Conservation (phyloP, 2,888 invertebrate species). For the Apodemia hepburni region DNA sequence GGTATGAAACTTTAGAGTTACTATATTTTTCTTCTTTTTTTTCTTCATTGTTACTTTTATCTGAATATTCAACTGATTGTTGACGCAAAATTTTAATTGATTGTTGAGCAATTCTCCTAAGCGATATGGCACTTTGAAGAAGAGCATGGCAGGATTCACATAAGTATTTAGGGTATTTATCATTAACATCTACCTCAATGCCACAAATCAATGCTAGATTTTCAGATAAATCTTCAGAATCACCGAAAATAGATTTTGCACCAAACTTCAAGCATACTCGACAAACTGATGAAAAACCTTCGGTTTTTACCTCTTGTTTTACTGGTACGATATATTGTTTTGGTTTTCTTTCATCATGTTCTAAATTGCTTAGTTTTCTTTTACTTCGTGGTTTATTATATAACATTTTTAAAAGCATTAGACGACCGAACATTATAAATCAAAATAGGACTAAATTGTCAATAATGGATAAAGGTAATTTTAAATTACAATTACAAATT, state of each 20-base stretch:
- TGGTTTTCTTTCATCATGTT: slow-evolving; percentile 20
- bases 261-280: slow-evolving; percentile 63
- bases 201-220: slow-evolving; percentile 46
- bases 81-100: slow-evolving; percentile 48
- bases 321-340: background rate
- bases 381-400: slow-evolving; percentile 39
- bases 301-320: slow-evolving; percentile 16
- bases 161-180: slow-evolving; percentile 55
- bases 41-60: slow-evolving; percentile 21
- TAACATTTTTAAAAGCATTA: slow-evolving; percentile 48
- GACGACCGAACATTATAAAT: slow-evolving; percentile 43
- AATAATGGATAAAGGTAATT: no score
- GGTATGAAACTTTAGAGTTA: slow-evolving; percentile 34
- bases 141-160: slow-evolving; percentile 53
- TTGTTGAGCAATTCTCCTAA: slow-evolving; percentile 59
- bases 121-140: slow-evolving; percentile 55
- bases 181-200: slow-evolving; percentile 46
- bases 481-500: no score
- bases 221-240: slow-evolving; percentile 43
- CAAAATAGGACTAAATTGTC: background rate
- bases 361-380: background rate
- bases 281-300: slow-evolving; percentile 38
- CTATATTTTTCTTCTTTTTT: slow-evolving; percentile 29
- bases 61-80: slow-evolving; percentile 28
- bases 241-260: slow-evolving; percentile 51